These are phyloP conservation scores for Tychaedon coryphoeus DNA, from an alignment of 2,113 vertebrate species.

Conservation along the genomic window DNA sequence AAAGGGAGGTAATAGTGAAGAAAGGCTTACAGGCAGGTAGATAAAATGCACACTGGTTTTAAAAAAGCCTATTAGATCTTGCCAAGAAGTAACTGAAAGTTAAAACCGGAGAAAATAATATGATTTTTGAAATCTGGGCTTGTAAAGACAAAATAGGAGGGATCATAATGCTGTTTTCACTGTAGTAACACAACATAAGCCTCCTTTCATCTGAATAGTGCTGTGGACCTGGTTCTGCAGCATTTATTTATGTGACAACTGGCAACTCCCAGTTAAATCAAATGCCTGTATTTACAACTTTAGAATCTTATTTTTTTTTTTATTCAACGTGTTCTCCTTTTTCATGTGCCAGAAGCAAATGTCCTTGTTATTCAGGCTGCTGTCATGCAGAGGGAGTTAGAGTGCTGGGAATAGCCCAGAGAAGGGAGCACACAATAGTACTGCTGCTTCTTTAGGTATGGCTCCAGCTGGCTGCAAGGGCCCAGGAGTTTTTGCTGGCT, in stretches of 20 bases:
- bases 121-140: background rate
- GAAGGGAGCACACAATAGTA: conserved; percentile 52
- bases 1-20: conserved; percentile 72
- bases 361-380: conserved; percentile 70
- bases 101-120: background rate
- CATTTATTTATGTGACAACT: background rate
- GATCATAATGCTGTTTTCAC: background rate
- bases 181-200: background rate
- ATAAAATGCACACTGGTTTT: background rate
- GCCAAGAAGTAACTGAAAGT: background rate
- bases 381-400: conserved; percentile 78
- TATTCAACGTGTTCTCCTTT: fast-evolving
- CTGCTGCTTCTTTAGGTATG: conserved; percentile 70
- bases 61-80: background rate
- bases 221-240: background rate
- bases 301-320: background rate
- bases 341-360: conserved; percentile 54
- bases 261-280: background rate
- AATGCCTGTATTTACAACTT: background rate
- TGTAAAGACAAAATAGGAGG: background rate
- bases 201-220: background rate
- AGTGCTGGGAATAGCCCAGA: conserved; percentile 71
- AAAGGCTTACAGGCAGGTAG: conserved; percentile 75
- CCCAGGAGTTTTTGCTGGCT: background rate
- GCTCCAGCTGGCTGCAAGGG: background rate